Percentiles rank a stretch among this genome's conserved stretches.
phyloP scores from a whole-genome alignment of 2,113 vertebrate species.

The Lonchura striata region DNA sequence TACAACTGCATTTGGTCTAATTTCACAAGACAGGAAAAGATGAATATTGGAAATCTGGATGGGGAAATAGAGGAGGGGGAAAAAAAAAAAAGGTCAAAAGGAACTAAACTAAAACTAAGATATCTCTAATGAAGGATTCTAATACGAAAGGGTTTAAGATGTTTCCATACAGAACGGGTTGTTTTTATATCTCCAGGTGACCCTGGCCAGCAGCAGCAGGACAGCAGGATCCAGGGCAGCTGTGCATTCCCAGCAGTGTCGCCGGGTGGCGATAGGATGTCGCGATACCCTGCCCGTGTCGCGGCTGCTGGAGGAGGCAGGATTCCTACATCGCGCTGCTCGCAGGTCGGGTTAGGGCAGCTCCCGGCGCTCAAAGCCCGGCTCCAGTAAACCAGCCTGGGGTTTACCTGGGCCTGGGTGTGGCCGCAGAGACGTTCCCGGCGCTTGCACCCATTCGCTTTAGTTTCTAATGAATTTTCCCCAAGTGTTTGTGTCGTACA shows the following conservation, averaged over 20 bases:
- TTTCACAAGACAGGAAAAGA: not conserved
- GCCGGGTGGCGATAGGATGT: not conserved
- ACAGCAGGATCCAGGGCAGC: not conserved
- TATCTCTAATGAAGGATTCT: not conserved
- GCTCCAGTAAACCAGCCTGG: not conserved
- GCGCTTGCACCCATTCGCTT: not conserved
- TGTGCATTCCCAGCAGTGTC: not conserved
- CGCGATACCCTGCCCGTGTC: not conserved
- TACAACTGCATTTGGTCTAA: not conserved
- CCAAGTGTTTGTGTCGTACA: not conserved
- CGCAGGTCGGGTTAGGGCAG: not conserved
- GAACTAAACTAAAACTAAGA: not conserved
- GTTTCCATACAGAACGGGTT: accelerated
- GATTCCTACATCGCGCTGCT: not conserved
- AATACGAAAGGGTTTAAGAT: not conserved
- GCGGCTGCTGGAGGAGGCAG: not conserved
- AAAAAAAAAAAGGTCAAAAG: not conserved
- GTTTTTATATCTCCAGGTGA: not conserved
- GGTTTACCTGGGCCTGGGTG: not conserved
- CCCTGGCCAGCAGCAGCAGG: accelerated
- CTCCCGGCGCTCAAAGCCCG: not conserved
- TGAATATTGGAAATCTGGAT: not conserved
- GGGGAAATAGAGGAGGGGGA: not conserved
- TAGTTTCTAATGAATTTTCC: not conserved
- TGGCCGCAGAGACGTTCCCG: not conserved